A percentile compares a stretch with the other conserved stretches of the same genome.
Conservation (phyloP, 2,113 vertebrate species). For the Connochaetes taurinus region DNA sequence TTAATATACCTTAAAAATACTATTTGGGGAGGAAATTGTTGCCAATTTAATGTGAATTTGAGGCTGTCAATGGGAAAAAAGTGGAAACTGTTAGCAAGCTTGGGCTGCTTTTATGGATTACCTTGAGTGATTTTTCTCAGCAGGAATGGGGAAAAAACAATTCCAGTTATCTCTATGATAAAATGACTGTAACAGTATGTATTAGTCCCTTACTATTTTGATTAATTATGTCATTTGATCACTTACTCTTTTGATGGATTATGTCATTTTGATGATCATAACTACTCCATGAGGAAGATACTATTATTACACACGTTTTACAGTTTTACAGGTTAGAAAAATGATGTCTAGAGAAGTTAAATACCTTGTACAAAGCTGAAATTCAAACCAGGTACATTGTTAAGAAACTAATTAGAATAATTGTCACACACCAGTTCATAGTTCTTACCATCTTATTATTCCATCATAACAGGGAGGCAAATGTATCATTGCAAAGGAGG, state of each 20-base stretch:
- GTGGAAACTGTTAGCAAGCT: neutral
- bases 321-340: neutral
- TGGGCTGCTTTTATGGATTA: neutral
- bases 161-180: neutral
- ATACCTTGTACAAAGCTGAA: neutral
- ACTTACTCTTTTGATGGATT: neutral
- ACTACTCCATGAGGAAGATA: neutral
- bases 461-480: neutral
- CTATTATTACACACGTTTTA: neutral
- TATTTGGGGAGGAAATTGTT: neutral
- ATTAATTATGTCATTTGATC: constrained; percentile 14
- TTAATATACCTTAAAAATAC: neutral
- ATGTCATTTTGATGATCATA: constrained; percentile 1
- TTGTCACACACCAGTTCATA: neutral
- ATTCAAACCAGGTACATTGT: neutral
- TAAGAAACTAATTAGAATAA: neutral
- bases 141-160: neutral
- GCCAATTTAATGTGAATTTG: neutral
- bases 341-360: neutral
- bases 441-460: neutral
- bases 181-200: neutral
- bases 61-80: neutral
- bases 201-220: neutral
- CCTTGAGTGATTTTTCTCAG: neutral
- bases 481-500: neutral